Conservation (phyloP, 1,140 invertebrate species). For the Cataglyphis hispanica region DNA sequence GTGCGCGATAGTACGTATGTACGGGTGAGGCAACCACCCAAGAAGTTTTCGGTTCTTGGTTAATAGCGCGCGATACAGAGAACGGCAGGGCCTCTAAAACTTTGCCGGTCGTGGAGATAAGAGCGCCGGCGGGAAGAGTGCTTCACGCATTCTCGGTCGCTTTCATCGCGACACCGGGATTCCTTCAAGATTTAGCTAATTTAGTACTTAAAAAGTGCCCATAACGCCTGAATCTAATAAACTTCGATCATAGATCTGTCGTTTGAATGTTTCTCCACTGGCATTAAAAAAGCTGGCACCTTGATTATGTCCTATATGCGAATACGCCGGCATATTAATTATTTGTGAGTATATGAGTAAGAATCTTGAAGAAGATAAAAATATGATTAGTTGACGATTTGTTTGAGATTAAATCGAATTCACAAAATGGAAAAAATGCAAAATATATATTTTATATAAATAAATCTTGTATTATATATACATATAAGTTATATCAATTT, state of each 20-base stretch:
- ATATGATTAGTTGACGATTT: constrained; percentile 7
- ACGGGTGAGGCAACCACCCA: constrained; percentile 77
- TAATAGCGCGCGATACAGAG: constrained; percentile 75
- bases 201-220: constrained; percentile 29
- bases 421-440: not conserved
- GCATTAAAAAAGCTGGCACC: constrained; percentile 20
- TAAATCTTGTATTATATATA: not conserved
- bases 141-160: constrained; percentile 21
- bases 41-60: constrained; percentile 81
- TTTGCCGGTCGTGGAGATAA: constrained; percentile 66
- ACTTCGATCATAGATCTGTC: constrained; percentile 42
- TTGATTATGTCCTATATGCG: not conserved
- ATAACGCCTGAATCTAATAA: constrained; percentile 52
- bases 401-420: constrained; percentile 11
- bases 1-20: constrained; percentile 16
- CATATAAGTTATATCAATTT: too few species aligned
- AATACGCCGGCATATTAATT: constrained; percentile 31
- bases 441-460: not conserved
- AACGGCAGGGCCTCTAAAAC: constrained; percentile 66
- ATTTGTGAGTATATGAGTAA: not conserved
- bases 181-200: constrained; percentile 53
- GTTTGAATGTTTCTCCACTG: constrained; percentile 25
- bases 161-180: constrained; percentile 13
- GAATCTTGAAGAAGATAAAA: not conserved
- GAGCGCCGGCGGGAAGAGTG: constrained; percentile 41